Evolutionary conservation across 2,797 vertebrate genomes (phyloP), one percentile per base, ranked within the genome.

Genomic region (Falco berigora): DNA sequence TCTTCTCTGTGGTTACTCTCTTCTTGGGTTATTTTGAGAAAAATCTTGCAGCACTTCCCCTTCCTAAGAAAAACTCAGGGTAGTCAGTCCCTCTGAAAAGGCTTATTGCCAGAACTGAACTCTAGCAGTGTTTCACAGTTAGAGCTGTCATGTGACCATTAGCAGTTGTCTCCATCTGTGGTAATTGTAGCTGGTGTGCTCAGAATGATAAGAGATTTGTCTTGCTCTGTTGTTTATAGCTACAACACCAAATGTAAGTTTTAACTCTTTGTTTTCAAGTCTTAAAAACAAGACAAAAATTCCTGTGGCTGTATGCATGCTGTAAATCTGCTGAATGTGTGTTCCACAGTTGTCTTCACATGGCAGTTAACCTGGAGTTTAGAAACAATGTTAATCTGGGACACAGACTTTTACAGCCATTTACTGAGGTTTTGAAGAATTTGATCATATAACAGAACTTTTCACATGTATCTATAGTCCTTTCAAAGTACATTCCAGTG

Each of bases 151-250:
- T 46, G 63, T 97, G 95, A 89, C 74, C 20, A 5, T 74, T 82
- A 71, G 77, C 88, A 63, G 40, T 94, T 85, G 80, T 76, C 40
- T 82, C 38, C 32, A 6, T 82, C 77, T 52, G 5, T 56, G 52
- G 50, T 49, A 84, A 38, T 68, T 92, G 81, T 76, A 93, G 81
- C 74, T 74, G 19, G 1, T 89, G 80, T 94, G 95, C 88, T 90
- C 44, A 62, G 95, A 96, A 93, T 96, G 24, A n/a, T 72, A 95
- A 89, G 86, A 79, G 71, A 63, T 69, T 90, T 92, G 27, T 69
- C n/a, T 86, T 94, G 25, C 47, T 89, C 53, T 86, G 12, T 86
- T 86, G 10, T 86, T 78, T 46, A 6, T 40, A 55, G 50, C 80
- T 85, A 40, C 55, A 66, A 8, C 30, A 82, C 17, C 34, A 72